Base-by-base conservation (phyloP, 2,888 invertebrate species). In the Nemurella pictetii region DNA sequence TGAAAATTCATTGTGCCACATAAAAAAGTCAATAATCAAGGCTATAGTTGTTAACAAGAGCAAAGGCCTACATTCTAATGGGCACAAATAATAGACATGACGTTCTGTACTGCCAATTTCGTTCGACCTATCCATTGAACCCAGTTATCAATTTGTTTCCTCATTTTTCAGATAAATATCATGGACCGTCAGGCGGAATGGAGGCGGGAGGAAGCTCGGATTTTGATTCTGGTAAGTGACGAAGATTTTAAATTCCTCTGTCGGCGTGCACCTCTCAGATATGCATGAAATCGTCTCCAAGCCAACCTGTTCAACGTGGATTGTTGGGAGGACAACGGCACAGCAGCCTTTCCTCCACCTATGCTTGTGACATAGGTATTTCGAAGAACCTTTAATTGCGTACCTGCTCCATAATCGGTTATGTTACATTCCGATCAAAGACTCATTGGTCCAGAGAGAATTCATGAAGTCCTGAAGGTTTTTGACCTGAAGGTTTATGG, bases 121-220 rank as follows among this genome's bases (percentile, higher is more conserved):
- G 78, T 29, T 30, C 30, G 78, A 30, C 78, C 29, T 78, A 29
- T 78, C 27, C 78, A 30, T 78, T 29, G 78, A 78, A 78, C 78
- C 78, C 29, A 28, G 78, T 29, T 26, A 75, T 75, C 25, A 28
- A 78, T 78, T 1, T 29, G 28, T 0, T 32, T 81, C 81, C 73
- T 83, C 35, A 78, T 30, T 72, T 86, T 83, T 3, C 85, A 87
- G 87, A 84, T 85, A 87, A 87, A 86, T 87, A 87, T 73, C 86
- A 86, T 83, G 85, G 85, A 72, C 95, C 95, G 92, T 84, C 86
- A 29, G 94, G 94, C 90, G 94, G 94, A 89, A 95, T 96, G 95
- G 96, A 96, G 90, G 93, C 94, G 89, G 94, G 95, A 87, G 92
- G 94, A 88, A 94, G 87, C 86, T 87, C 94, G 89, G 96, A 96